Evolutionary conservation across 2,888 invertebrate species (phyloP).

Genomic region (Scaptomyza cyrtandrae): DNA sequence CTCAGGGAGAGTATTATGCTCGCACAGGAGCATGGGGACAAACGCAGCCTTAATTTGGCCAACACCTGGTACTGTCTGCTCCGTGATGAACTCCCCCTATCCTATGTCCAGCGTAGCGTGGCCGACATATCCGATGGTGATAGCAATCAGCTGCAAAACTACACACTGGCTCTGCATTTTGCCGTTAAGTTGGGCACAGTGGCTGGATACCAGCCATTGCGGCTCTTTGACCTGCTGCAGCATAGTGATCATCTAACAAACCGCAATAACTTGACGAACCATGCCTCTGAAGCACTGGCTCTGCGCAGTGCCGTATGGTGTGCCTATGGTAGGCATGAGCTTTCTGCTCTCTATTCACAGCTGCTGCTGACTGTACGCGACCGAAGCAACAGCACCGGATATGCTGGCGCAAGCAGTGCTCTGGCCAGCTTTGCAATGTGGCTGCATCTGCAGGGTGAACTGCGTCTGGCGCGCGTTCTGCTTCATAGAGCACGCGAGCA

Average conservation of each 20-base stretch:
- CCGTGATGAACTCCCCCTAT: slow-evolving; percentile 78
- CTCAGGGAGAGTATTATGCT: slow-evolving; percentile 94
- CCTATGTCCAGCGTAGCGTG: slow-evolving; percentile 82
- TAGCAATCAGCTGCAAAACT: slow-evolving; percentile 89
- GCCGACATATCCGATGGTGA: slow-evolving; percentile 83
- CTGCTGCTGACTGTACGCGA: slow-evolving; percentile 91
- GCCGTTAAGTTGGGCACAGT: slow-evolving; percentile 91
- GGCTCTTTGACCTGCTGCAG: slow-evolving; percentile 89
- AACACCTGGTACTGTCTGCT: slow-evolving; percentile 91
- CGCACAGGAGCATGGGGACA: slow-evolving; percentile 95
- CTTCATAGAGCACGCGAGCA: slow-evolving; percentile 87
- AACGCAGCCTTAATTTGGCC: slow-evolving; percentile 93
- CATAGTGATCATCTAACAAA: slow-evolving; percentile 94
- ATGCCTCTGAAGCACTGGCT: slow-evolving; percentile 91
- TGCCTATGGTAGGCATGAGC: slow-evolving; percentile 94
- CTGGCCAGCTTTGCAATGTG: slow-evolving; percentile 88
- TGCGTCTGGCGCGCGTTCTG: slow-evolving; percentile 86
- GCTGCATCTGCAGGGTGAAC: slow-evolving; percentile 85
- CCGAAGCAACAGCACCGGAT: slow-evolving; percentile 87
- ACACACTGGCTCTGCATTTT: slow-evolving; percentile 90
- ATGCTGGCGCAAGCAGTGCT: slow-evolving; percentile 89
- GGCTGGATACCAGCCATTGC: slow-evolving; percentile 82
- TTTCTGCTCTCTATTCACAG: slow-evolving; percentile 92
- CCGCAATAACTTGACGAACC: slow-evolving; percentile 92
- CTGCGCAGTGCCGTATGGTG: slow-evolving; percentile 95